A percentile compares a stretch with the other conserved stretches of the same genome.
phyloP scores from a whole-genome alignment of 2,797 vertebrate genomes.

The Girardinus metallicus region DNA sequence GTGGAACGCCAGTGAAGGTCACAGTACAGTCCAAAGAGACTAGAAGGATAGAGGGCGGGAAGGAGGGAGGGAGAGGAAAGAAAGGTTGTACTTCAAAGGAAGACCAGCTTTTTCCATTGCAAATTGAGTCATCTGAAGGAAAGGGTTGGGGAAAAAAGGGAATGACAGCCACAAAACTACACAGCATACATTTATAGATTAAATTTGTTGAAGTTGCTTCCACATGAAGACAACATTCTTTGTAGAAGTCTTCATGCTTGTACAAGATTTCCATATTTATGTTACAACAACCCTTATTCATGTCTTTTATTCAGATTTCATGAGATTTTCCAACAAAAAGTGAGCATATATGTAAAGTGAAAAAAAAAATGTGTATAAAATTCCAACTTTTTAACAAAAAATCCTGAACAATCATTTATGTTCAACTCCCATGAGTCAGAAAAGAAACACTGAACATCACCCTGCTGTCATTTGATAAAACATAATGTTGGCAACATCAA shows the following conservation, averaged over 20 bases:
- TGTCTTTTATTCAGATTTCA: not conserved
- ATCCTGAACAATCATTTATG: not conserved
- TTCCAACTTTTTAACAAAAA: not conserved
- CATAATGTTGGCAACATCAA: not conserved
- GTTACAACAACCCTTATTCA: not conserved
- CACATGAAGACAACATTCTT: not conserved
- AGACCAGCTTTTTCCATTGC: conserved; percentile 77
- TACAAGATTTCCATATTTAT: not conserved
- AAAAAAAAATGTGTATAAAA: not conserved
- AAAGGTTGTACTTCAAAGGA: conserved; percentile 72
- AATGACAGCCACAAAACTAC: not conserved
- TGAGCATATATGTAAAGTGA: not conserved
- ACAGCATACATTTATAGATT: not conserved
- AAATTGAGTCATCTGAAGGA: conserved; percentile 88
- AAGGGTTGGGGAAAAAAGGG: conserved; percentile 27
- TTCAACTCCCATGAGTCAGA: not conserved
- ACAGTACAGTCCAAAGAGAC: conserved; percentile 76
- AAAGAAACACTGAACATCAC: not conserved
- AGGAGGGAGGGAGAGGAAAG: conserved; percentile 44
- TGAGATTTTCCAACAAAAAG: not conserved
- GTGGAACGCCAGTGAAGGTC: conserved; percentile 88
- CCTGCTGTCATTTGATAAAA: not conserved
- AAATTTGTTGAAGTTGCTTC: conserved; percentile 20
- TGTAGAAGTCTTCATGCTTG: conserved; percentile 22
- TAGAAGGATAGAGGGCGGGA: conserved; percentile 51